Conservation (phyloP, 2,888 invertebrate genomes). For the Drosophila rellima region DNA sequence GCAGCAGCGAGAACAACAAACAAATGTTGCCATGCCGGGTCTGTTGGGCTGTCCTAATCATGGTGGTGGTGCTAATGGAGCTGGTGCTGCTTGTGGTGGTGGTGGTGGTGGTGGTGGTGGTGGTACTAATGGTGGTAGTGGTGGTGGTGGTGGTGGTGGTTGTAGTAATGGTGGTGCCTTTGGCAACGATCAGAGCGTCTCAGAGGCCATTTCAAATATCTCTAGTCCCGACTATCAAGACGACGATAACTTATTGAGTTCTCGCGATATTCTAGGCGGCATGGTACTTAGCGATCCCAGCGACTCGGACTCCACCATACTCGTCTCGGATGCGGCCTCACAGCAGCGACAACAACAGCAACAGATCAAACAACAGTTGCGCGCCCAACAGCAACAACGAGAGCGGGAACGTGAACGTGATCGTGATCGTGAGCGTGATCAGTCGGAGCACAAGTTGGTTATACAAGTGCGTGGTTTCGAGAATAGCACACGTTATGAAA, state of each 20-base stretch:
- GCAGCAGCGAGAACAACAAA: conserved; percentile 52
- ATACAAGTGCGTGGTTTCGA: conserved; percentile 90
- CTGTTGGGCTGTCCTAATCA: conserved; percentile 83
- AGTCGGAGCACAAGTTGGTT: conserved; percentile 92
- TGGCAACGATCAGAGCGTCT: conserved; percentile 92
- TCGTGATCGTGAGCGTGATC: conserved; percentile 84
- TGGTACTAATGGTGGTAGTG: conserved; percentile 54
- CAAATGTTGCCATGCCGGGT: conserved; percentile 71
- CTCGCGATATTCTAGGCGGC: conserved; percentile 90
- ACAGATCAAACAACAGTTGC: conserved; percentile 77
- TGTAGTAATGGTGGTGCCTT: conserved; percentile 64
- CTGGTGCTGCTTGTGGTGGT: conserved; percentile 4
- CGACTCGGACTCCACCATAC: conserved; percentile 95
- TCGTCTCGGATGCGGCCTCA: conserved; percentile 90
- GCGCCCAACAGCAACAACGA: conserved; percentile 78
- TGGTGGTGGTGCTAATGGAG: conserved; percentile 60
- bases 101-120: conserved; percentile 61
- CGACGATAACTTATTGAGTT: conserved; percentile 92
- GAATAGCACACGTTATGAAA: conserved; percentile 83
- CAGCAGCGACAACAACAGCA: conserved; percentile 82
- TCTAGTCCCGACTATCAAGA: conserved; percentile 96
- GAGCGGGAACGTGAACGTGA: conserved; percentile 86
- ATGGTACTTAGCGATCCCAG: conserved; percentile 96
- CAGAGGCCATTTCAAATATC: conserved; percentile 95
- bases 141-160: conserved; percentile 55